These are phyloP conservation scores for Drosophila azteca DNA, from an alignment of 1,140 invertebrate genomes.

Conservation along the genomic window DNA sequence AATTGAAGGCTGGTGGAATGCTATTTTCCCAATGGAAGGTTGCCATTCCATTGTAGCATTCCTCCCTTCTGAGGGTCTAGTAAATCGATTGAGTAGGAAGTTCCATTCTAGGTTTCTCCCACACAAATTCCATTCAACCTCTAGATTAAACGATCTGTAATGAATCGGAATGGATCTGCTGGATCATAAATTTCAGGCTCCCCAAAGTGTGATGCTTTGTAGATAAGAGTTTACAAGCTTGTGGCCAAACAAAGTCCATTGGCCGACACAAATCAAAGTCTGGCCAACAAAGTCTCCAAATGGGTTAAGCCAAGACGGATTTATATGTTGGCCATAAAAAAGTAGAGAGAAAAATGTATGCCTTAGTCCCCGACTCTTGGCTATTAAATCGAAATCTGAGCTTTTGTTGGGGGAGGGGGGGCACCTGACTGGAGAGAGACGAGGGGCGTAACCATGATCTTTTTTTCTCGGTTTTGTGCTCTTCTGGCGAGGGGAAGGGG, in stretches of 20 bases:
- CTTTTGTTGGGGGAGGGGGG: constrained; percentile 67
- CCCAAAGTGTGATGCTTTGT: constrained; percentile 44
- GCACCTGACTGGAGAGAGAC: constrained; percentile 54
- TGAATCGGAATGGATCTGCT: constrained; percentile 43
- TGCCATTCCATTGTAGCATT: no score
- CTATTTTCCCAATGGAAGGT: neutral
- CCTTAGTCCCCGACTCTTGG: constrained; percentile 42
- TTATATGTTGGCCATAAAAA: constrained; percentile 67
- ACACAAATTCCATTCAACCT: constrained; percentile 3
- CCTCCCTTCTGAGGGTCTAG: no score
- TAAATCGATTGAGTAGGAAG: no score
- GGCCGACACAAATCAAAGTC: constrained; percentile 3
- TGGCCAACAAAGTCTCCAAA: constrained; percentile 65
- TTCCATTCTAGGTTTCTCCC: no score
- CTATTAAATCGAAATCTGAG: constrained; percentile 61
- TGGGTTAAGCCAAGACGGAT: constrained; percentile 56
- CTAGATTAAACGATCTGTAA: constrained; percentile 28
- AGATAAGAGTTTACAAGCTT: constrained; percentile 37
- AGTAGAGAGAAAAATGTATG: constrained; percentile 44
- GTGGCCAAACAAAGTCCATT: constrained; percentile 4
- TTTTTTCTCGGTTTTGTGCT: constrained; percentile 39
- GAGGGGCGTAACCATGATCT: constrained; percentile 59
- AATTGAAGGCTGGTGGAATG: constrained; percentile 10
- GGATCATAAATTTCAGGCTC: constrained; percentile 30
- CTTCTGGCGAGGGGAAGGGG: constrained; percentile 10